Conservation (phyloP, 2,888 invertebrate genomes). For the Agriopis leucophaearia region DNA sequence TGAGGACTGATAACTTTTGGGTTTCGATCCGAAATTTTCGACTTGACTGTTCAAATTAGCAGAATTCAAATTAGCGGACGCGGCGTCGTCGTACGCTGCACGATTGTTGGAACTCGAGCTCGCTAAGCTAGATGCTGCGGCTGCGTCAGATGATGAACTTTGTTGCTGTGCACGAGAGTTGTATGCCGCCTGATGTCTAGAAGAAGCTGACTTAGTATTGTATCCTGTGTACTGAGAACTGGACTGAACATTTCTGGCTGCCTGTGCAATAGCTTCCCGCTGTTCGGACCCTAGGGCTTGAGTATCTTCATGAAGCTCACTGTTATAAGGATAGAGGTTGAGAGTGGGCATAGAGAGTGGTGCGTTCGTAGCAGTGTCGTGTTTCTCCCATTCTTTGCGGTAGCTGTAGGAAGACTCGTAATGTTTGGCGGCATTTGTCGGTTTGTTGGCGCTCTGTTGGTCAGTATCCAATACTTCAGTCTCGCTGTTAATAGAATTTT, state of each 20-base stretch:
- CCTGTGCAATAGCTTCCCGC: conserved; percentile 51
- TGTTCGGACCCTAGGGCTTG: conserved; percentile 50
- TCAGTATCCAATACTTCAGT: conserved; percentile 61
- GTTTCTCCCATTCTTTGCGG: conserved; percentile 80
- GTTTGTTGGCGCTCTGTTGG: conserved; percentile 51
- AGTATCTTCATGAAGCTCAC: conserved; percentile 68
- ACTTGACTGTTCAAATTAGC: conserved; percentile 53
- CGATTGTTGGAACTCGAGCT: conserved; percentile 48
- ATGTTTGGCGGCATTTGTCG: conserved; percentile 60
- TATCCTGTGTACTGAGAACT: conserved; percentile 55
- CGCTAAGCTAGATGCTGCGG: neutral
- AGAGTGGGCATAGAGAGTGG: conserved; percentile 57
- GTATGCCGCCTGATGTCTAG: conserved; percentile 57
- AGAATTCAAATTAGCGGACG: conserved; percentile 34
- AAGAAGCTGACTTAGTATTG: conserved; percentile 58
- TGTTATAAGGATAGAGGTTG: conserved; percentile 63
- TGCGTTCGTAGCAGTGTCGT: conserved; percentile 54
- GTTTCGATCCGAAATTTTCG: conserved; percentile 60
- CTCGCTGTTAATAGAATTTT: conserved; percentile 64
- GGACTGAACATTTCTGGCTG: conserved; percentile 54
- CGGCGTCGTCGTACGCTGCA: conserved; percentile 19
- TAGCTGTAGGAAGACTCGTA: conserved; percentile 79
- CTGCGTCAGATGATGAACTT: conserved; percentile 39
- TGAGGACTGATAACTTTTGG: conserved; percentile 81
- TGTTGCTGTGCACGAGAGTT: conserved; percentile 51